A percentile compares a stretch with the other conserved stretches of the same genome.
phyloP scores from a whole-genome alignment of 2,797 vertebrate species.

The Rhinophrynus dorsalis region DNA sequence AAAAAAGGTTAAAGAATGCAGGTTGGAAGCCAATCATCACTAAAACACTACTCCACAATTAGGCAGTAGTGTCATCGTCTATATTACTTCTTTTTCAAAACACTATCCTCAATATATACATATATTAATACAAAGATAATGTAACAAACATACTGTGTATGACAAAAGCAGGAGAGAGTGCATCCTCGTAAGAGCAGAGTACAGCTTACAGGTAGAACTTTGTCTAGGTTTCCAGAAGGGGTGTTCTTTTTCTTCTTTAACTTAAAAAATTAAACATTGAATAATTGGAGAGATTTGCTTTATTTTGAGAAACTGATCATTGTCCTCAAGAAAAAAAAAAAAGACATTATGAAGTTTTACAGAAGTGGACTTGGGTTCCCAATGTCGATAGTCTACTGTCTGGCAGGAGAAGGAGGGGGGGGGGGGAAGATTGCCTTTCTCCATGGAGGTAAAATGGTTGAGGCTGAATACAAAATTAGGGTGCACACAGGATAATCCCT shows the following conservation, averaged over 20 bases:
- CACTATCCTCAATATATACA: constrained; percentile 22
- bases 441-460: no score
- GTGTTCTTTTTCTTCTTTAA: no score
- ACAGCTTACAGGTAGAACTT: constrained; percentile 20
- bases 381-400: no score
- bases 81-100: constrained; percentile 22
- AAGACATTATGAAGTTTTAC: no score
- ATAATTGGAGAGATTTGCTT: not conserved
- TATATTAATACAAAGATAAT: constrained; percentile 17
- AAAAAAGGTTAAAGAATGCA: no score
- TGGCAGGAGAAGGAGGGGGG: no score
- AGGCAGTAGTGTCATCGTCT: constrained; percentile 10
- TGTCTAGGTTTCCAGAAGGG: constrained; percentile 21
- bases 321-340: not conserved
- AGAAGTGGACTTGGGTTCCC: no score
- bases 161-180: constrained; percentile 32
- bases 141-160: constrained; percentile 30
- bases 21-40: constrained; percentile 15
- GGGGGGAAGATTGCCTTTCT: no score
- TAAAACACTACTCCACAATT: constrained; percentile 19
- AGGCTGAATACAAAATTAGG: no score
- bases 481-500: no score
- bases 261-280: no score
- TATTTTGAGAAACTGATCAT: not conserved
- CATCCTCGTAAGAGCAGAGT: constrained; percentile 7